phyloP scores from a whole-genome alignment of 2,888 invertebrate species.

The Julus scandinavius region DNA sequence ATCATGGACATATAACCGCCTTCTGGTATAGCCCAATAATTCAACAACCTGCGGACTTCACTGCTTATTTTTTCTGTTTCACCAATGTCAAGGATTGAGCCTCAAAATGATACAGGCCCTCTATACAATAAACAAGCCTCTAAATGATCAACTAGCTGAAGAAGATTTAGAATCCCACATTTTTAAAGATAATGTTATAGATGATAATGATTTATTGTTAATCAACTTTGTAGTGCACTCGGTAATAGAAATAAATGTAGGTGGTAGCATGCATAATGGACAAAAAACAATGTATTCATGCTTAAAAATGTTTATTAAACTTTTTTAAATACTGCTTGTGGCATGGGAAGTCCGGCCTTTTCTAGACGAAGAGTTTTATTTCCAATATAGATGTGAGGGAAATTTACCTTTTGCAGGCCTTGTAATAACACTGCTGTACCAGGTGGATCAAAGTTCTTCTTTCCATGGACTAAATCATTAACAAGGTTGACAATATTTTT shows the following conservation, averaged over 20 bases:
- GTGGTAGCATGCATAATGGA: no score
- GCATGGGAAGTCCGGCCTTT: background rate
- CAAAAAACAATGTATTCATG: background rate
- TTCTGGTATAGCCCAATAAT: background rate
- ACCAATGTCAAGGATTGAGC: background rate
- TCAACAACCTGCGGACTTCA: background rate
- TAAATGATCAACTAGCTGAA: background rate
- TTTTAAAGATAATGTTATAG: background rate
- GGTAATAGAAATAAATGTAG: background rate
- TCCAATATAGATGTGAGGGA: background rate
- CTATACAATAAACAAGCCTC: background rate
- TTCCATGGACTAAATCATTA: background rate
- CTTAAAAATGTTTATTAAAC: background rate
- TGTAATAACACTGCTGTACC: background rate
- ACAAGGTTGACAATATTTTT: background rate
- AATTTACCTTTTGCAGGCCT: background rate
- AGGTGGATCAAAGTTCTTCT: background rate
- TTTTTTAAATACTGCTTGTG: background rate
- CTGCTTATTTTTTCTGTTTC: background rate
- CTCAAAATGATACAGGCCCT: background rate
- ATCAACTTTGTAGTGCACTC: background rate
- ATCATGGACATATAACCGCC: background rate
- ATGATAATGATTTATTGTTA: background rate
- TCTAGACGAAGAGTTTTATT: background rate
- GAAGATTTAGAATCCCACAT: conserved; percentile 47